phyloP scores from a whole-genome alignment of 2,797 vertebrate species.

The Lates japonicus region DNA sequence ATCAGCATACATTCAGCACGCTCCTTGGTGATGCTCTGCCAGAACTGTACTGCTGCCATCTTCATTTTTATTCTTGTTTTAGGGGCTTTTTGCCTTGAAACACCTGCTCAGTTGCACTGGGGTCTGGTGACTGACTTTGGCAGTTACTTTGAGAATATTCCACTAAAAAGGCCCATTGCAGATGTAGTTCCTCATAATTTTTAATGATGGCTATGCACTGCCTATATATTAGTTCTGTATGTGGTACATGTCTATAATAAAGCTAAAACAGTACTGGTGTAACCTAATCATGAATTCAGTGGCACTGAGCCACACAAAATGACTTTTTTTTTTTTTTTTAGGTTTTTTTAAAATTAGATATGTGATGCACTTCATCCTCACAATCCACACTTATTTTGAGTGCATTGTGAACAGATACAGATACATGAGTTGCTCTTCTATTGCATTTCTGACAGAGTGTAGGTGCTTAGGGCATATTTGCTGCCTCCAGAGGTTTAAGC shows the following conservation, averaged over 20 bases:
- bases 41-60: constrained; percentile 19
- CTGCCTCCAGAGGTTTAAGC: neutral
- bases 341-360: neutral
- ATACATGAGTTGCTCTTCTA: neutral
- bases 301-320: neutral
- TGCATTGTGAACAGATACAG: constrained; percentile 10
- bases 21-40: constrained; percentile 12
- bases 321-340: neutral
- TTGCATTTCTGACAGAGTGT: neutral
- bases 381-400: neutral
- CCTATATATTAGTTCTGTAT: neutral
- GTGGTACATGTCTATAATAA: neutral
- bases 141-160: neutral
- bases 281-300: neutral
- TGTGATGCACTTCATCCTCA: neutral
- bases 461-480: constrained; percentile 1
- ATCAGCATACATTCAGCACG: constrained; percentile 22
- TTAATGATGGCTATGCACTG: neutral
- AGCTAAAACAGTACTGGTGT: neutral
- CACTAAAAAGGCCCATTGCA: neutral
- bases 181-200: constrained; percentile 8
- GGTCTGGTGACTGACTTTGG: neutral
- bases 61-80: constrained; percentile 3
- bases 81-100: neutral
- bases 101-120: constrained; percentile 4